Conservation (phyloP, 2,888 invertebrate genomes). For the Alviniconcha strummeri region DNA sequence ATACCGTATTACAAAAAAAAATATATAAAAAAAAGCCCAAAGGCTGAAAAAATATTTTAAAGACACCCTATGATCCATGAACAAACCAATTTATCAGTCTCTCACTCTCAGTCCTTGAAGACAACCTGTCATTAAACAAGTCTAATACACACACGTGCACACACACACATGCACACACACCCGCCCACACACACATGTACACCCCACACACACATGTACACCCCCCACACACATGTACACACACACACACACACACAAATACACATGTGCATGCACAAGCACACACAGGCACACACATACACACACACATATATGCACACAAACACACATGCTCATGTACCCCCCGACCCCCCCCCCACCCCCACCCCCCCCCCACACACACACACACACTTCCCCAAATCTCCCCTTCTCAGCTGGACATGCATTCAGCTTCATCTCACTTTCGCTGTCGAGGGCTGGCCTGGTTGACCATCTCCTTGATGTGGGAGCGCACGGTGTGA, state of each 20-base stretch:
- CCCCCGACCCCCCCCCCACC: not conserved
- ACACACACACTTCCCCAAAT: not conserved
- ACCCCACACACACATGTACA: not conserved
- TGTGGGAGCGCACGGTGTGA: constrained; percentile 87
- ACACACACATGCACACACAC: not conserved
- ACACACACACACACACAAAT: not conserved
- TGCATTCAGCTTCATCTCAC: not conserved
- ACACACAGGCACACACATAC: constrained; percentile 1
- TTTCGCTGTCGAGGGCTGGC: constrained; percentile 52
- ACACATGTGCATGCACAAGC: not conserved
- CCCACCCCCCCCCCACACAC: not conserved
- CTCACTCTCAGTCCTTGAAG: too few species aligned
- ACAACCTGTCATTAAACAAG: not conserved
- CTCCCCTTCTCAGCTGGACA: not conserved
- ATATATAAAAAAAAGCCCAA: not conserved
- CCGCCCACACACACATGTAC: not conserved
- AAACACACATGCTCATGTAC: not conserved
- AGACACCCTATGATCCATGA: too few species aligned
- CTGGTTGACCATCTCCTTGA: constrained; percentile 89
- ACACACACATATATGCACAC: not conserved
- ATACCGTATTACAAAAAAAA: not conserved
- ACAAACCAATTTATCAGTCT: too few species aligned
- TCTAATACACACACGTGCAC: not conserved
- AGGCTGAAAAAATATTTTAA: not conserved
- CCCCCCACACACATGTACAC: not conserved